phyloP scores from a whole-genome alignment of 2,797 vertebrate species.

The Falco concolor region DNA sequence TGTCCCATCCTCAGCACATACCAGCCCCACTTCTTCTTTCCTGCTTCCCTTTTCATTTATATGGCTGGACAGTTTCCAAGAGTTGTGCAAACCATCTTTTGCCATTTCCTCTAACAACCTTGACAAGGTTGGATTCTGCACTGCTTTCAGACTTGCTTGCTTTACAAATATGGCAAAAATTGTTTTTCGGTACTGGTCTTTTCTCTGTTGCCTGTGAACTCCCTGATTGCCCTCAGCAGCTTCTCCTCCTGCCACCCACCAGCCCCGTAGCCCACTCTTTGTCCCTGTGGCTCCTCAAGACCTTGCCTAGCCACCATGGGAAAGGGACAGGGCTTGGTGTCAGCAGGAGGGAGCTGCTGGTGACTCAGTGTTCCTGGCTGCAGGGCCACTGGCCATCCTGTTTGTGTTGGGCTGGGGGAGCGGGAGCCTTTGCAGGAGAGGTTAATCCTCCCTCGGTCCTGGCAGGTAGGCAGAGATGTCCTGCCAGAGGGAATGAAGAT shows the following conservation, averaged over 20 bases:
- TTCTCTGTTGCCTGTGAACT: neutral
- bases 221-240: neutral
- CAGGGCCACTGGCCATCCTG: neutral
- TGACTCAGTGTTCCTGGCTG: neutral
- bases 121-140: neutral
- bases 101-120: neutral
- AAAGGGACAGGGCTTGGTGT: neutral
- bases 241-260: neutral
- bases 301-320: rapidly evolving
- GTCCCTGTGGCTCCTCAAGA: neutral
- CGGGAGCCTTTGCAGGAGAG: rapidly evolving
- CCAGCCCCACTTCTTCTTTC: neutral
- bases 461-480: neutral
- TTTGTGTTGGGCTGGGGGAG: neutral
- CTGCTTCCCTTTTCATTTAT: neutral
- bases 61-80: neutral
- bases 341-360: neutral
- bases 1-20: neutral
- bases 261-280: rapidly evolving
- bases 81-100: neutral
- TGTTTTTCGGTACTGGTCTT: neutral
- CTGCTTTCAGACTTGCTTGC: neutral
- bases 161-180: neutral
- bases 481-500: neutral
- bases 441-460: neutral